Evolutionary conservation across 2,888 invertebrate genomes (phyloP).

Genomic region (Thereva nobilitata): DNA sequence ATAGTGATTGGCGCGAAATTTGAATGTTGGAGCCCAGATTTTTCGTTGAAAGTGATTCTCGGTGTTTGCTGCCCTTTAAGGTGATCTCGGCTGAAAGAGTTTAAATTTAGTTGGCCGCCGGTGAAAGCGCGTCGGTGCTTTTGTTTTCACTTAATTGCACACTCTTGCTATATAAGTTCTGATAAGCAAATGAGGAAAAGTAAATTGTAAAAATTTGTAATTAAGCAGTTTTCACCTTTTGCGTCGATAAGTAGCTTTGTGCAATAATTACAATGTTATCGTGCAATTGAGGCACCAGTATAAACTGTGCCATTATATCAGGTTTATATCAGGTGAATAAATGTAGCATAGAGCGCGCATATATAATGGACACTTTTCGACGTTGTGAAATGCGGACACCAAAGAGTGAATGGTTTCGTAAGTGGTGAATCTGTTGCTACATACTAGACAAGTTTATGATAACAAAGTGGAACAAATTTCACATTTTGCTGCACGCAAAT

Average conservation of each 20-base stretch:
- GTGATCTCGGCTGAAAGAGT: background rate
- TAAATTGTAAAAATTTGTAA: background rate
- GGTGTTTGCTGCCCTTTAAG: constrained; percentile 19
- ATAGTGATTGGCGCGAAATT: constrained; percentile 17
- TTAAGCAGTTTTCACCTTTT: constrained; percentile 24
- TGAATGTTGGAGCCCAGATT: constrained; percentile 14
- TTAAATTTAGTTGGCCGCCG: constrained; percentile 6
- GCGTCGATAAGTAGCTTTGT: constrained; percentile 9
- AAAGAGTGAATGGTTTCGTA: too few species aligned
- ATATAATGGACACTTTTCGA: too few species aligned
- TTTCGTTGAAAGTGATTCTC: constrained; percentile 21
- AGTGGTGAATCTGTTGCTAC: background rate
- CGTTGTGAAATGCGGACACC: too few species aligned
- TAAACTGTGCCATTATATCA: too few species aligned
- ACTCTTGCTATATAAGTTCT: too few species aligned
- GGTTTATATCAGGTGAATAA: too few species aligned
- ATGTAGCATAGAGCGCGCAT: too few species aligned
- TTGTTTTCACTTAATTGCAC: constrained; percentile 19
- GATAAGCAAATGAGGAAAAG: constrained; percentile 28
- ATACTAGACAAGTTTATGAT: constrained; percentile 22
- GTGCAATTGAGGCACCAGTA: background rate
- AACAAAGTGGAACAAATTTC: constrained; percentile 37
- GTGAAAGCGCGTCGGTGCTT: constrained; percentile 25
- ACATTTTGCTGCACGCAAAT: constrained; percentile 34
- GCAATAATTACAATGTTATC: constrained; percentile 22